Percentiles rank a stretch among this genome's conserved stretches.
Conservation (phyloP, 2,888 invertebrate genomes). For the Coelopa pilipes region DNA sequence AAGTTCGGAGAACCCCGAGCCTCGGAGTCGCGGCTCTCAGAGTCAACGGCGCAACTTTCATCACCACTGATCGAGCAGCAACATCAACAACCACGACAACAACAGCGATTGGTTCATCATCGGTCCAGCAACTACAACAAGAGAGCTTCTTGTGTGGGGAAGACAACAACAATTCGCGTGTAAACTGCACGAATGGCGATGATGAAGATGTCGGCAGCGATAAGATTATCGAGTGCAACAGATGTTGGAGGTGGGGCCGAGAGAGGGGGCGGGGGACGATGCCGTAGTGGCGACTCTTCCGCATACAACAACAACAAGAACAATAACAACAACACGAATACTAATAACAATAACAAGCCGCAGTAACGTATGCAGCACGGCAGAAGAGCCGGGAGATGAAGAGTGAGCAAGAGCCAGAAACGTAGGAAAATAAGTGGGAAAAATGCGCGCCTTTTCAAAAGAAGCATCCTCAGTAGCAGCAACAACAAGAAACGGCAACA, state of each 20-base stretch:
- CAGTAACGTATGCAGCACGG: neutral
- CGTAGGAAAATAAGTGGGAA: neutral
- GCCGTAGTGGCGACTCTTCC: slow-evolving; percentile 50
- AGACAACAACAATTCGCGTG: slow-evolving; percentile 48
- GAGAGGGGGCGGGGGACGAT: slow-evolving; percentile 30
- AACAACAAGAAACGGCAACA: neutral
- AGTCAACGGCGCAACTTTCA: too few relatives aligned
- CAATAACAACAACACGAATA: neutral
- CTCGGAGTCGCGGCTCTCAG: too few relatives aligned
- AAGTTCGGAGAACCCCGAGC: too few relatives aligned
- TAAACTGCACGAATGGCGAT: slow-evolving; percentile 46
- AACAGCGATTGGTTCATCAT: neutral
- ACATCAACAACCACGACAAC: too few relatives aligned
- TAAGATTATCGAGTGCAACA: slow-evolving; percentile 48
- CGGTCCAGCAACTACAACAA: slow-evolving; percentile 1
- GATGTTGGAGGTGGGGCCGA: slow-evolving; percentile 12
- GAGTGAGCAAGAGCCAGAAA: too few relatives aligned
- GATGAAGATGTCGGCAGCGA: slow-evolving; percentile 54
- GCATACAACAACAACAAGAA: slow-evolving; percentile 35
- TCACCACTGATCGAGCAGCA: too few relatives aligned
- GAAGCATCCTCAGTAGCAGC: too few relatives aligned
- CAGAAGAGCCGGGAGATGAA: neutral
- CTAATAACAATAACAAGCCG: neutral
- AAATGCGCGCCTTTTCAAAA: neutral
- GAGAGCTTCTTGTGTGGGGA: neutral